These are phyloP conservation scores for Stenodema calcarata DNA, from an alignment of 2,888 invertebrate species.

Conservation along the genomic window DNA sequence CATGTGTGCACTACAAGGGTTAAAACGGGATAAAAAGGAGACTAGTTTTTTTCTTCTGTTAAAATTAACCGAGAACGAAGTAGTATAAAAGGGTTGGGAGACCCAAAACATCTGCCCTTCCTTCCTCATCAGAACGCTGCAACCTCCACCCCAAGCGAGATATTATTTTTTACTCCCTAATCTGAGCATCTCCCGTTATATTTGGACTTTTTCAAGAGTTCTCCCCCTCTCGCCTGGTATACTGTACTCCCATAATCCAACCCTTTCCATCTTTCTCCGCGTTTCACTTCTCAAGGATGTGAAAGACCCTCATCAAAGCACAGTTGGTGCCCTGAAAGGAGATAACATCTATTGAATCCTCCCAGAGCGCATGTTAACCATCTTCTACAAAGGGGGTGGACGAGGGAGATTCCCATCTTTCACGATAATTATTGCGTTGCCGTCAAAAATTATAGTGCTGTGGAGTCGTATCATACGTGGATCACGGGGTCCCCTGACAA, in stretches of 20 bases:
- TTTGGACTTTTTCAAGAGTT: neutral
- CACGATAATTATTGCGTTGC: conserved; percentile 31
- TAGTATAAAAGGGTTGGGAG: conserved; percentile 38
- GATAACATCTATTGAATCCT: conserved; percentile 47
- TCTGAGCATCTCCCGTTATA: conserved; percentile 50
- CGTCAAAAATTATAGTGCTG: conserved; percentile 41
- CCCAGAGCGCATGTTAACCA: conserved; percentile 39
- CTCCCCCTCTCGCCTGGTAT: neutral
- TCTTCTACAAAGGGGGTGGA: neutral
- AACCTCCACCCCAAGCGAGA: neutral
- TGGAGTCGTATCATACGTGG: neutral
- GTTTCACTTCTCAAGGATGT: conserved; percentile 34
- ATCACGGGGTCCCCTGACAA: neutral
- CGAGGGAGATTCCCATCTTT: conserved; percentile 19
- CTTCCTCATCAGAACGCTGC: conserved; percentile 1
- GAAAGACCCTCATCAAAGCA: conserved; percentile 47
- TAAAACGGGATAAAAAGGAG: neutral
- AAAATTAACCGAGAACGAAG: conserved; percentile 3
- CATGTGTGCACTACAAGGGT: conserved; percentile 1
- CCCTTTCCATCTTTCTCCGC: conserved; percentile 40
- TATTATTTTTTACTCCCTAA: conserved; percentile 46
- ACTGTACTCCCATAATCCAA: conserved; percentile 7
- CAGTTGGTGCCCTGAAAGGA: conserved; percentile 41
- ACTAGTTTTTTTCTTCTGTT: neutral
- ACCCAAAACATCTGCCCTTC: conserved; percentile 37